A percentile compares a stretch with the other conserved stretches of the same genome.
phyloP scores from a whole-genome alignment of 2,888 invertebrate genomes.

The Hyles lineata region DNA sequence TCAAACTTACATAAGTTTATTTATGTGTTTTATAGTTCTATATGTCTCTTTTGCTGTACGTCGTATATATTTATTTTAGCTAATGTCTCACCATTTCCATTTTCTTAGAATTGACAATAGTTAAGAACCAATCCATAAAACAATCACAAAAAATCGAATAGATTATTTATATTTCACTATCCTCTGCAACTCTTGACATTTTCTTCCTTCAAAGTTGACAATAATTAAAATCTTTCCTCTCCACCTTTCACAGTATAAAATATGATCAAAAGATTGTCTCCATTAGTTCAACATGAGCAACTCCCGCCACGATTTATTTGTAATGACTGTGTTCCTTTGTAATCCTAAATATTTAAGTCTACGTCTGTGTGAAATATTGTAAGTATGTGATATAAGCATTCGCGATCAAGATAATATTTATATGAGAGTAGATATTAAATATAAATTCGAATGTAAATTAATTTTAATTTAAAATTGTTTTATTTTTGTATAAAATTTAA shows the following conservation, averaged over 20 bases:
- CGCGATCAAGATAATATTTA: conserved; percentile 11
- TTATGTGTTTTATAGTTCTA: too few relatives aligned
- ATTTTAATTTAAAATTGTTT: background rate
- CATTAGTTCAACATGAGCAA: background rate
- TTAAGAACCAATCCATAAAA: too few relatives aligned
- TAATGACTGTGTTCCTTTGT: conserved; percentile 69
- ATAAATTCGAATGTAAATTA: background rate
- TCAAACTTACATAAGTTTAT: too few relatives aligned
- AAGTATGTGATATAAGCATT: conserved; percentile 19
- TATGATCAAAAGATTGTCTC: background rate
- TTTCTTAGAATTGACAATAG: too few relatives aligned
- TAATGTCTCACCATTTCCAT: too few relatives aligned
- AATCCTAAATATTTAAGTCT: conserved; percentile 53
- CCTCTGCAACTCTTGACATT: background rate
- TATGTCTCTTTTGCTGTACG: too few relatives aligned
- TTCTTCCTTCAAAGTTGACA: conserved; percentile 3
- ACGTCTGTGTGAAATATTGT: conserved; percentile 43
- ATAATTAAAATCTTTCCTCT: background rate
- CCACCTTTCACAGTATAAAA: background rate
- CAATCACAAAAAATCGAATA: too few relatives aligned
- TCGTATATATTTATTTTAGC: too few relatives aligned
- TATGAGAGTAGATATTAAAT: background rate
- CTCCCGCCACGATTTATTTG: conserved; percentile 15
- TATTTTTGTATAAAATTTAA: background rate
- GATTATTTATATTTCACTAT: background rate